phyloP scores from a whole-genome alignment of 2,888 invertebrate species.

The Chaetogeoica ovagalla region DNA sequence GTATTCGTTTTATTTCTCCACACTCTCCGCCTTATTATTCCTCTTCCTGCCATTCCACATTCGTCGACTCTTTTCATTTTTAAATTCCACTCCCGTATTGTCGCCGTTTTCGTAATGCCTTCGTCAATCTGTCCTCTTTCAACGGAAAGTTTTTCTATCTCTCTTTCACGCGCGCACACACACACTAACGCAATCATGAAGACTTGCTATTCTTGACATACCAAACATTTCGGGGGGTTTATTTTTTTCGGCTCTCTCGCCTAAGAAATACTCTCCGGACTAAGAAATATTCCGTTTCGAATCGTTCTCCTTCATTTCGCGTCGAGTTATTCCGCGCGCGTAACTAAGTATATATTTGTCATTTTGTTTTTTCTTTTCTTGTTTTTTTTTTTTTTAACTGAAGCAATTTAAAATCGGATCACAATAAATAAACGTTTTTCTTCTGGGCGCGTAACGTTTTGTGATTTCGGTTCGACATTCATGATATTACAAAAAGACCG shows the following conservation, averaged over 20 bases:
- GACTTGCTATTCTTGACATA: neutral
- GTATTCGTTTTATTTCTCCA: neutral
- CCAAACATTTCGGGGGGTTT: neutral
- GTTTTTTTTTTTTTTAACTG: neutral
- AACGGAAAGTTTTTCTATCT: neutral
- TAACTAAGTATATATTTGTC: neutral
- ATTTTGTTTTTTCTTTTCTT: neutral
- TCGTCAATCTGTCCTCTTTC: conserved; percentile 6
- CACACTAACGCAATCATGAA: too few species aligned
- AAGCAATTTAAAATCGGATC: neutral
- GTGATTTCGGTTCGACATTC: too few species aligned
- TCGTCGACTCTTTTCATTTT: neutral
- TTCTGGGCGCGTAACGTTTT: neutral
- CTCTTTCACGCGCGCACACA: too few species aligned
- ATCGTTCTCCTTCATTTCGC: neutral
- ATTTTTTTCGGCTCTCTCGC: neutral
- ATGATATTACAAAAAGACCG: too few species aligned
- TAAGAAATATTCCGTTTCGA: neutral
- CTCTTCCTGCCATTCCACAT: neutral
- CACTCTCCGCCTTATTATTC: neutral
- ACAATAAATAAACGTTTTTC: too few species aligned
- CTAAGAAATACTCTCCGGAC: neutral
- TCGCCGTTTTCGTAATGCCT: too few species aligned
- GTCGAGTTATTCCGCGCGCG: neutral
- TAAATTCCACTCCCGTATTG: neutral